Evolutionary conservation across 2,888 invertebrate species (phyloP), one percentile per base, ranked within the genome.

Genomic region (Brenthis ino): DNA sequence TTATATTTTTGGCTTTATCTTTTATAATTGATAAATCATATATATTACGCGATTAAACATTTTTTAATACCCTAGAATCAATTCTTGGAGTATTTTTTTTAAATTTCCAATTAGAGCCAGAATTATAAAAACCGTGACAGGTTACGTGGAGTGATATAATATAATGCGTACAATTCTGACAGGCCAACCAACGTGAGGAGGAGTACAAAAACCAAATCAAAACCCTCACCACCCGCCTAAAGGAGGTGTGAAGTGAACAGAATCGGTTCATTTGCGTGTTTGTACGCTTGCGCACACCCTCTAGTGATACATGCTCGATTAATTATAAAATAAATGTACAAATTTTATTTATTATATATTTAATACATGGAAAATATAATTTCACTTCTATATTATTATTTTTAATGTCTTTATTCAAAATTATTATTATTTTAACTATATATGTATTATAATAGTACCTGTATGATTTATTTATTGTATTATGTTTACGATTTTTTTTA

Each of bases 131-230:
- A 28, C 16, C 6, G 24, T 60, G n/a, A 60, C 16, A 50, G 50
- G 60, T 48, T 58, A 58, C 58, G 48, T 60, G 6, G 28, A 11
- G 6, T 28, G n/a, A 60, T 50, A 60, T 50, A 84, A 86, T 80
- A 73, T 76, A 81, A 78, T 81, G 64, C 79, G 77, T 82, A 80
- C 79, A 76, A 77, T 91, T 91, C 77, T 85, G 78, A 84, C 91
- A 99, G 98, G 99, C 99, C 94, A 98, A 98, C 95, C 98, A 99
- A 95, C 97, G 99, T 88, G 99, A 99, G 94, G 99, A 99, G 95
- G 98, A 98, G 93, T 99, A 99, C 97, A 99, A 99, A 96, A 98
- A 98, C 94, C 99, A 99, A 96, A 99, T 99, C 96, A 99, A 99
- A 96, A 98, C 97, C 93, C 96, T 98, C 93, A 98, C 97, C 94